These are phyloP conservation scores for Alouatta palliata DNA, from an alignment of 2,113 vertebrate genomes.

Conservation along the genomic window DNA sequence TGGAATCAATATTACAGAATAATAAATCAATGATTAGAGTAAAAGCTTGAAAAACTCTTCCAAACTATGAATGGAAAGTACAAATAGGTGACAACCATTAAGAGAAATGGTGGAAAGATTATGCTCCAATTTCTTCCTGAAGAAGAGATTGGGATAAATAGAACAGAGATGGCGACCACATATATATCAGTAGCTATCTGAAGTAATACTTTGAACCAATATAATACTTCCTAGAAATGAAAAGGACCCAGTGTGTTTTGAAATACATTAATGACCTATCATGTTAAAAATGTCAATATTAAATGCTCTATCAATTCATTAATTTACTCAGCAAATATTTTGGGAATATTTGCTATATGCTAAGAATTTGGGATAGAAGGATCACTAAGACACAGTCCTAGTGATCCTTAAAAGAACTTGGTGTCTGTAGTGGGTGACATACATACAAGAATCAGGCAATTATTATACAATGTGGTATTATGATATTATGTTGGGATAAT, in stretches of 20 bases:
- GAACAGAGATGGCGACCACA: background rate
- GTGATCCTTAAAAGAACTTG: background rate
- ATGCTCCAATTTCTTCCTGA: conserved; percentile 56
- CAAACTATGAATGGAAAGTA: background rate
- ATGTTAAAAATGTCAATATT: conserved; percentile 1
- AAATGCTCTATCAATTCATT: background rate
- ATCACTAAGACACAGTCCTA: background rate
- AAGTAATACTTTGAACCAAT: conserved; percentile 1
- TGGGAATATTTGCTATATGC: background rate
- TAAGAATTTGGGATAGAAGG: background rate
- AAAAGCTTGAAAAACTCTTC: conserved; percentile 16
- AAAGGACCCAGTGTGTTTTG: background rate
- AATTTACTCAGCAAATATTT: conserved; percentile 18
- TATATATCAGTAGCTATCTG: conserved; percentile 12
- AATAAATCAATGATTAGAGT: conserved; percentile 2
- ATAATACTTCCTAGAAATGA: background rate
- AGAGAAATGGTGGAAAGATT: background rate
- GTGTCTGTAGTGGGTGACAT: background rate
- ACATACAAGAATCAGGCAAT: background rate
- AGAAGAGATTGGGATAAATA: background rate
- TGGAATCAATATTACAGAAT: background rate
- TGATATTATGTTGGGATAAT: background rate
- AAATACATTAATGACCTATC: background rate
- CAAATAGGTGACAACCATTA: background rate
- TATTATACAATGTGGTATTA: background rate